phyloP scores from a whole-genome alignment of 2,797 vertebrate species.

The Cephalopachus bancanus region DNA sequence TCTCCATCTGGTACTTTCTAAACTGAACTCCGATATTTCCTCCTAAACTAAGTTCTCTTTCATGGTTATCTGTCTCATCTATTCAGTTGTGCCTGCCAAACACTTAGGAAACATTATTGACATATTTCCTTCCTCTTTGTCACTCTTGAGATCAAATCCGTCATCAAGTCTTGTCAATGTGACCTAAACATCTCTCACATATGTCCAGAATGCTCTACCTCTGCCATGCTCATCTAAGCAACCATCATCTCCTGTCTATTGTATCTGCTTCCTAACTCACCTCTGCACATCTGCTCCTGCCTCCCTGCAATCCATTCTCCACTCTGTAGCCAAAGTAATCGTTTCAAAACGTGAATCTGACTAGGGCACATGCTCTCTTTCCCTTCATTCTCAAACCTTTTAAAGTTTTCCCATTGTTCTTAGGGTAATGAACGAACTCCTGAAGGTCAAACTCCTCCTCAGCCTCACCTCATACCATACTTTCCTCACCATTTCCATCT shows the following conservation, averaged over 20 bases:
- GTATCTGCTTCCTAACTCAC: neutral
- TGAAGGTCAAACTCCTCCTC: neutral
- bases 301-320: neutral
- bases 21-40: neutral
- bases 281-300: neutral
- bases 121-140: neutral
- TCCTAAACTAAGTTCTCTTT: constrained; percentile 42
- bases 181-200: neutral
- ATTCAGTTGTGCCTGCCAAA: neutral
- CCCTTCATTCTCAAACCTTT: neutral
- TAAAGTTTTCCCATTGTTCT: neutral
- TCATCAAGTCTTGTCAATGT: neutral
- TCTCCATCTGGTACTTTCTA: constrained; percentile 9
- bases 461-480: neutral
- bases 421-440: neutral
- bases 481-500: neutral
- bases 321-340: neutral
- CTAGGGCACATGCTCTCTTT: neutral
- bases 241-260: neutral
- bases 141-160: neutral
- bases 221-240: neutral
- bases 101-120: neutral
- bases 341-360: constrained; percentile 11
- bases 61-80: neutral
- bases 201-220: neutral